Evolutionary conservation across 2,797 vertebrate species (phyloP).

Genomic region (Columba guinea): DNA sequence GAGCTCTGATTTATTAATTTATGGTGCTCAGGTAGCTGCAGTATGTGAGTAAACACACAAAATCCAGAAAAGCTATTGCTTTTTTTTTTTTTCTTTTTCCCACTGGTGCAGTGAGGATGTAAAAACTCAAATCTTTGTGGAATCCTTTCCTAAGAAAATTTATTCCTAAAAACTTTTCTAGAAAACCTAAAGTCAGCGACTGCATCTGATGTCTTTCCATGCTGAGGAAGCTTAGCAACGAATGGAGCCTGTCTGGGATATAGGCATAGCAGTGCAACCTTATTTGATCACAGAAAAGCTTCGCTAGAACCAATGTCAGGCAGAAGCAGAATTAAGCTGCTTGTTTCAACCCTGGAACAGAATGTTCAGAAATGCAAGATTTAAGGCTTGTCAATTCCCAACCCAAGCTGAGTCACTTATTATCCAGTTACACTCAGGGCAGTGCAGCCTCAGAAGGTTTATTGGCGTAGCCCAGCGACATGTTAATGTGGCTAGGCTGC

Average conservation of each 20-base stretch:
- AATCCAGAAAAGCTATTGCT: not conserved
- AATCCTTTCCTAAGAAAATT: not conserved
- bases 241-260: not conserved
- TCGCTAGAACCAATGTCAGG: not conserved
- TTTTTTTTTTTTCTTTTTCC: not conserved
- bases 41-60: not conserved
- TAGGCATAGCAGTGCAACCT: not conserved
- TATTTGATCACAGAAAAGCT: conserved; percentile 23
- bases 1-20: not conserved
- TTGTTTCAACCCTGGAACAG: conserved; percentile 34
- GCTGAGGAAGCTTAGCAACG: not conserved
- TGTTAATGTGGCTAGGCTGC: not conserved
- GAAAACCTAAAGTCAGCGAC: not conserved
- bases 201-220: conserved; percentile 17
- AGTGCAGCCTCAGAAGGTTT: conserved; percentile 23
- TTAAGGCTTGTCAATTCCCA: not conserved
- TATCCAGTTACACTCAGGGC: conserved; percentile 8
- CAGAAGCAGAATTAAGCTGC: not conserved
- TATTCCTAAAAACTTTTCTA: not conserved
- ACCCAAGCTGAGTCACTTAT: not conserved
- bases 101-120: not conserved
- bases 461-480: conserved; percentile 9
- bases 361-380: not conserved
- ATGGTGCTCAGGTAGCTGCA: not conserved
- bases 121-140: not conserved